Evolutionary conservation across 2,888 invertebrate species (phyloP), one percentile per base, ranked within the genome.

Genomic region (Cotesia congregata): DNA sequence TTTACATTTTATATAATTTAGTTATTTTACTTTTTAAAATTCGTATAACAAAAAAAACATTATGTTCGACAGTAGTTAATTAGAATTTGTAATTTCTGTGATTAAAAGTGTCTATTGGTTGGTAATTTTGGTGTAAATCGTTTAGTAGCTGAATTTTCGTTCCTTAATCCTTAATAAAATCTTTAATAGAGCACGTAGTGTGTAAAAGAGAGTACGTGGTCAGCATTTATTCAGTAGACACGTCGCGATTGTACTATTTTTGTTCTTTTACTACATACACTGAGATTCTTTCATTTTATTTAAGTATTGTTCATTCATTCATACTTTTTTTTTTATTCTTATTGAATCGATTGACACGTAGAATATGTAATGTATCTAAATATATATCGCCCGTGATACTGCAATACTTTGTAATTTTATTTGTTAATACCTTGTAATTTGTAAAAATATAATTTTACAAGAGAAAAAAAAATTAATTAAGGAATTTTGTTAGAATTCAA

Each of bases 111-210:
- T 50, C 30, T 30, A 4, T 30, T 30, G 12, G 12, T 12, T 50
- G 50, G 50, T 6, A 12, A 50, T 50, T 50, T 50, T 50, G 7
- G 7, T 50, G 12, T 50, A 38, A 64, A 61, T 50, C 68, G 72
- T 67, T 78, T 68, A 62, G 74, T 76, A 76, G 77, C 73, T 76
- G 77, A 76, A 76, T 74, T 72, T 60, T 12, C 9, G 39, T 39
- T 64, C 40, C 62, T 74, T 62, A 65, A 38, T 64, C 61, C 67
- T 50, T 30, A 30, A 30, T 30, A 30, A 30, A 70, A 69, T 70
- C 69, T 67, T 71, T 72, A 60, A 78, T 68, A 78, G 70, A 78
- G 76, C 78, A 78, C 78, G 76, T 76, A 78, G 78, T 76, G 69
- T 78, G 68, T 75, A 74, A 74, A 76, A 73, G 76, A 73, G 61